Conservation (phyloP, 2,888 invertebrate genomes). For the Xestia sexstrigata region DNA sequence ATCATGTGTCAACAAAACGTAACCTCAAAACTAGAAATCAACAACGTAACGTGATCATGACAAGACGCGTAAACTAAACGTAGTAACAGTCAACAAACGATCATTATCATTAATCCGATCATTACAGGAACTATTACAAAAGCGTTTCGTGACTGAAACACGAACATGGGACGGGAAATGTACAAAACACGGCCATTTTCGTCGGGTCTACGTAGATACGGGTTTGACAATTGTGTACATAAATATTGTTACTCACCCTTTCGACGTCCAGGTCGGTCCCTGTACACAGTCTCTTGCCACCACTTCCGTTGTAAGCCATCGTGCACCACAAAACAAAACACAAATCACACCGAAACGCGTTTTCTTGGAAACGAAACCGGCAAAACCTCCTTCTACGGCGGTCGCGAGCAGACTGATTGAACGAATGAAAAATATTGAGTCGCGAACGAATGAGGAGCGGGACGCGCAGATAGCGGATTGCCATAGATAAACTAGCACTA, state of each 20-base stretch:
- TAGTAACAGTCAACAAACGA: slow-evolving; percentile 63
- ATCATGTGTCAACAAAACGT: slow-evolving; percentile 85
- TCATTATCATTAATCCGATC: slow-evolving; percentile 65
- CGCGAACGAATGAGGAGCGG: slow-evolving; percentile 66
- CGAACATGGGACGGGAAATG: slow-evolving; percentile 82
- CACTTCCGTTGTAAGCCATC: slow-evolving; percentile 94
- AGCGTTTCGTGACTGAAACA: slow-evolving; percentile 70
- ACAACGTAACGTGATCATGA: slow-evolving; percentile 85
- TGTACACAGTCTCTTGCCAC: slow-evolving; percentile 90
- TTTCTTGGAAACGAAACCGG: slow-evolving; percentile 75
- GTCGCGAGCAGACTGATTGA: slow-evolving; percentile 86
- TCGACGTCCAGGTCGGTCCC: slow-evolving; percentile 89
- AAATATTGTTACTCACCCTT: slow-evolving; percentile 83
- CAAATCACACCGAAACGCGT: slow-evolving; percentile 90
- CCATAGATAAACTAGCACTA: slow-evolving; percentile 41
- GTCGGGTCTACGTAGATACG: slow-evolving; percentile 77
- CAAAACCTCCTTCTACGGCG: slow-evolving; percentile 76
- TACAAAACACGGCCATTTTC: slow-evolving; percentile 90
- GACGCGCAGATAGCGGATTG: slow-evolving; percentile 64
- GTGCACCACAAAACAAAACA: slow-evolving; percentile 91
- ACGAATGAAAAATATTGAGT: slow-evolving; percentile 73
- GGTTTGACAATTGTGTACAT: slow-evolving; percentile 74
- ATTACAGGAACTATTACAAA: slow-evolving; percentile 61
- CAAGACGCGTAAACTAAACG: slow-evolving; percentile 73
- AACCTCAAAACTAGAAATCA: slow-evolving; percentile 88